Evolutionary conservation across 1,140 invertebrate genomes (phyloP), one percentile per base, ranked within the genome.

Genomic region (Zaprionus kolodkinae): DNA sequence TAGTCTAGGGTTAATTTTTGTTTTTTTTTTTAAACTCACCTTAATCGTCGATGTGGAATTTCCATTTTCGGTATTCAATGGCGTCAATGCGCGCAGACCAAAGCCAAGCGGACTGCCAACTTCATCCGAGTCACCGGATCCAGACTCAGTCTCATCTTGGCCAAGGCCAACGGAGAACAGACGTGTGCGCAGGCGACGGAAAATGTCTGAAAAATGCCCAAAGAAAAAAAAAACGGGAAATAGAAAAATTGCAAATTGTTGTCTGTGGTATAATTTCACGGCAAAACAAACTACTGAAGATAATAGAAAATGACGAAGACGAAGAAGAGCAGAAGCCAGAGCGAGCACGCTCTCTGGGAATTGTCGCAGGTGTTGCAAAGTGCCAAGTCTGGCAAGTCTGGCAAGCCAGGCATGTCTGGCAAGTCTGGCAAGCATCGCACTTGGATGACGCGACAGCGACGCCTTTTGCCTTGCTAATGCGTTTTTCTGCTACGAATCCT

Each of bases 41-140:
- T 92, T 92, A 36, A 92, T 79, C 25, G 89, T 91, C 38, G 88
- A 91, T 11, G 91, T 92, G 9, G 78, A 79, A 27, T 92, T 92
- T 5, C 70, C 88, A 43, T 91, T 82, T 36, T 82, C 48, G 60
- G 69, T 15, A 21, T 45, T 68, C 63, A 79, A 25, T 5, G 84
- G 50, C n/a, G 43, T 50, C 54, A 78, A 35, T 21, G 67, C 70
- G 10, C 77, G 76, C 63, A 78, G 45, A 11, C 73, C 75, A n/a
- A 79, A 74, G 17, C 57, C 30, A 25, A 78, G 72, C 12, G 66
- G 21, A 40, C 35, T 13, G 1, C 77, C 76, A 15, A 52, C 12
- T n/a, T 73, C 84, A n/a, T 15, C 13, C 11, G 65, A 59, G 15
- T 72, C 70, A 9, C 62, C 68, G 27, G 74, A 74, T 6, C 63